Conservation (phyloP, 1,140 invertebrate genomes). For the Onthophagus taurus region DNA sequence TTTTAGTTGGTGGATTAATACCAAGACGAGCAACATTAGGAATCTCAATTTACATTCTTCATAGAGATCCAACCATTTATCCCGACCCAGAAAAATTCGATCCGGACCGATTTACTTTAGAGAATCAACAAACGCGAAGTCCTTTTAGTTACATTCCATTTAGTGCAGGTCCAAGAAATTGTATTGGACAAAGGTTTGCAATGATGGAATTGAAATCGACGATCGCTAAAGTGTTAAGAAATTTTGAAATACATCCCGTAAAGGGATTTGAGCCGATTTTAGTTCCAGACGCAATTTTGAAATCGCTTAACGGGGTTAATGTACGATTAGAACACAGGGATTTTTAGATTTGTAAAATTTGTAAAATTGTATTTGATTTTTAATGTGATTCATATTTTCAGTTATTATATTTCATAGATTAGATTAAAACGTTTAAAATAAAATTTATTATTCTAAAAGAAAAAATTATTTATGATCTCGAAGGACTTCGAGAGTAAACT, state of each 20-base stretch:
- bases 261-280: conserved; percentile 20
- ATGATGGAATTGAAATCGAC: conserved; percentile 66
- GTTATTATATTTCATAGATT: too few species aligned
- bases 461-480: too few species aligned
- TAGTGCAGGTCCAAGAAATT: conserved; percentile 54
- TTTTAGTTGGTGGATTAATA: conserved; percentile 40
- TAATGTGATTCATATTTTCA: too few species aligned
- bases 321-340: background rate
- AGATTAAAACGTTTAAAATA: too few species aligned
- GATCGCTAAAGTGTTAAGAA: conserved; percentile 52
- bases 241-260: conserved; percentile 45
- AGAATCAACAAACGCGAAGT: conserved; percentile 43
- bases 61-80: conserved; percentile 49
- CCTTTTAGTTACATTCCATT: conserved; percentile 49
- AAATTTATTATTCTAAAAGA: too few species aligned
- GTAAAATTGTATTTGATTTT: too few species aligned
- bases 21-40: conserved; percentile 41
- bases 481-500: too few species aligned
- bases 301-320: conserved; percentile 8
- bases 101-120: conserved; percentile 47
- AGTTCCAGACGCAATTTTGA: conserved; percentile 2
- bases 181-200: conserved; percentile 73
- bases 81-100: conserved; percentile 57
- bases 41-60: conserved; percentile 44
- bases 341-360: background rate